phyloP scores from a whole-genome alignment of 2,797 vertebrate genomes.

The Enoplosus armatus region DNA sequence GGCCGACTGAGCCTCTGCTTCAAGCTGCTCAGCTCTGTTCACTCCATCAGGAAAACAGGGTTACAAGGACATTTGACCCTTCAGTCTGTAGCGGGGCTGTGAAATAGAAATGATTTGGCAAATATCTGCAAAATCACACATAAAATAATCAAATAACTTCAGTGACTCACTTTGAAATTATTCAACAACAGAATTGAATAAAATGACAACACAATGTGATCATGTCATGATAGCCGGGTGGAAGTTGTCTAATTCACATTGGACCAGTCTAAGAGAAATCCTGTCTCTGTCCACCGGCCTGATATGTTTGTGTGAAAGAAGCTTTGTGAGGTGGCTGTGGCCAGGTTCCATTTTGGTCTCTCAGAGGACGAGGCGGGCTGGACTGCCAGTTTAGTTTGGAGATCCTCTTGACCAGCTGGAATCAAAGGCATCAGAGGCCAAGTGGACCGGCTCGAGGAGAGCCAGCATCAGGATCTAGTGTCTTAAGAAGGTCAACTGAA shows the following conservation, averaged over 20 bases:
- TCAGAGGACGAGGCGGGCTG: neutral
- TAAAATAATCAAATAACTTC: neutral
- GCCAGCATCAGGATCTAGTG: neutral
- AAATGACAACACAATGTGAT: slow-evolving; percentile 7
- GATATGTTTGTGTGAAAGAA: neutral
- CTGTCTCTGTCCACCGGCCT: neutral
- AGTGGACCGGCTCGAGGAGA: neutral
- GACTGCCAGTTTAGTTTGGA: neutral
- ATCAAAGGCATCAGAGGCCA: neutral
- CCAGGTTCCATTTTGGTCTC: neutral
- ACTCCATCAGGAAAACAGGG: too few species aligned
- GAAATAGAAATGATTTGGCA: neutral
- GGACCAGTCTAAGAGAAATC: neutral
- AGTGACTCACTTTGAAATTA: neutral
- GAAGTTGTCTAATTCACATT: neutral
- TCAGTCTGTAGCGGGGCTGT: too few species aligned
- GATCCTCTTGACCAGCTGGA: slow-evolving; percentile 21
- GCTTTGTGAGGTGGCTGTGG: neutral
- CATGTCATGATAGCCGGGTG: neutral
- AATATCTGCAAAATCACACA: neutral
- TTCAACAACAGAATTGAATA: neutral
- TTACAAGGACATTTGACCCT: too few species aligned
- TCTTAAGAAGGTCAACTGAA: neutral
- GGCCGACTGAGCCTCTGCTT: too few species aligned
- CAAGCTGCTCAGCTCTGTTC: too few species aligned